Conservation (phyloP, 2,113 vertebrate species). For the Urocynchramus pylzowi region DNA sequence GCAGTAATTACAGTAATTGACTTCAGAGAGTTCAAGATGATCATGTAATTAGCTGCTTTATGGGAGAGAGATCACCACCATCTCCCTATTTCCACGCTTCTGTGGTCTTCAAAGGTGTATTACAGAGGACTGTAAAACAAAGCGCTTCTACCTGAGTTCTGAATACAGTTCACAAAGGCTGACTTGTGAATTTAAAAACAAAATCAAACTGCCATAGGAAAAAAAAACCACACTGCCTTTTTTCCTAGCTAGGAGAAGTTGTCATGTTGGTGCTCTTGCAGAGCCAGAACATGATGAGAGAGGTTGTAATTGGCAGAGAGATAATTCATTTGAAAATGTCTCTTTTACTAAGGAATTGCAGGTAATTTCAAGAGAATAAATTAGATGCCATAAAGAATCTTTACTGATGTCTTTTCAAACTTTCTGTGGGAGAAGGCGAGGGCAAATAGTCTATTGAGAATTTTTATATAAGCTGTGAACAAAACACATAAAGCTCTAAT, state of each 20-base stretch:
- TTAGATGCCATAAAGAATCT: constrained; percentile 46
- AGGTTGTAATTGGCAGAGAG: neutral
- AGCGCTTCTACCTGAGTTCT: neutral
- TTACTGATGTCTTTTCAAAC: constrained; percentile 39
- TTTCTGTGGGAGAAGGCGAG: constrained; percentile 36
- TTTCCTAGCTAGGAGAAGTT: neutral
- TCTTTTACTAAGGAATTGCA: constrained; percentile 43
- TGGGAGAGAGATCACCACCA: constrained; percentile 19
- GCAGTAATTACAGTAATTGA: constrained; percentile 71
- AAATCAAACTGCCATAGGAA: neutral
- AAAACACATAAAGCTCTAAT: constrained; percentile 57
- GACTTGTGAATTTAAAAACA: neutral
- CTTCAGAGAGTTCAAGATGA: constrained; percentile 63
- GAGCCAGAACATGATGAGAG: neutral
- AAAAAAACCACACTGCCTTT: neutral
- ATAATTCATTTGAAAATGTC: constrained; percentile 18
- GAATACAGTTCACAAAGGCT: neutral
- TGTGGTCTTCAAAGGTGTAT: neutral
- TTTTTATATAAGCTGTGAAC: constrained; percentile 60
- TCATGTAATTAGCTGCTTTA: constrained; percentile 65
- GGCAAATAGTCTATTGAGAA: constrained; percentile 46
- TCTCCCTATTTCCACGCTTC: constrained; percentile 21
- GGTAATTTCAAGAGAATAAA: constrained; percentile 56
- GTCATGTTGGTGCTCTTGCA: neutral
- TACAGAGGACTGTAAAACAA: neutral